A percentile compares a stretch with the other conserved stretches of the same genome.
Evolutionary conservation across 2,888 invertebrate species (phyloP).

Genomic region (Pristionchus japonicus): DNA sequence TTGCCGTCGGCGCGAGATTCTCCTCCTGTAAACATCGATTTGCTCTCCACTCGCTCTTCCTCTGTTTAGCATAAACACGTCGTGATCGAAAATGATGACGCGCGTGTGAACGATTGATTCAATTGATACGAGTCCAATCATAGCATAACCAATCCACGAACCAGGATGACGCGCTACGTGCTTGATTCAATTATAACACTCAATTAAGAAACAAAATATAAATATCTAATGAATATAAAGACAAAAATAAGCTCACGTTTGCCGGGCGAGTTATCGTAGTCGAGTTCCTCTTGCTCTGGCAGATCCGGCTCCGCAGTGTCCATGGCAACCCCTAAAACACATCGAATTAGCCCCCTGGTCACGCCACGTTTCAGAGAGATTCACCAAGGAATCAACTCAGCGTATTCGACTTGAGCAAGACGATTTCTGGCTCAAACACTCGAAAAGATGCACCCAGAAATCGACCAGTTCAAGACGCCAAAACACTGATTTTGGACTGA

Average conservation of each 20-base stretch:
- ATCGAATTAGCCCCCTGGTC: not conserved
- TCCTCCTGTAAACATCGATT: not conserved
- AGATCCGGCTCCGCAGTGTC: not conserved
- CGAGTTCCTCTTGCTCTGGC: conserved; percentile 28
- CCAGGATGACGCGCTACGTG: not conserved
- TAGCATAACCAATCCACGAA: too few relatives aligned
- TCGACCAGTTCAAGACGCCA: not conserved
- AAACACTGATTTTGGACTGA: not conserved
- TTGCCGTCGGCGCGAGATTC: conserved; percentile 6
- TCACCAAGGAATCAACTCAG: not conserved
- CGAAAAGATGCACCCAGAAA: not conserved
- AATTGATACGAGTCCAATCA: not conserved
- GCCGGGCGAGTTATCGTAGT: not conserved
- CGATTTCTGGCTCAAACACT: not conserved
- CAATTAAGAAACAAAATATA: not conserved
- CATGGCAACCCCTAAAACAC: not conserved
- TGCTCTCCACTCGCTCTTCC: not conserved
- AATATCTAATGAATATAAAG: not conserved
- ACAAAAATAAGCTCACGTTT: not conserved
- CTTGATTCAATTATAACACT: too few relatives aligned
- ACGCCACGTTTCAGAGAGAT: not conserved
- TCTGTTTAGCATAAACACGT: not conserved
- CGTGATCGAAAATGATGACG: not conserved
- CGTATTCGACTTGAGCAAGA: not conserved
- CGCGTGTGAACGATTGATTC: not conserved